Evolutionary conservation across 2,888 invertebrate species (phyloP).

Genomic region (Meteorus colon): DNA sequence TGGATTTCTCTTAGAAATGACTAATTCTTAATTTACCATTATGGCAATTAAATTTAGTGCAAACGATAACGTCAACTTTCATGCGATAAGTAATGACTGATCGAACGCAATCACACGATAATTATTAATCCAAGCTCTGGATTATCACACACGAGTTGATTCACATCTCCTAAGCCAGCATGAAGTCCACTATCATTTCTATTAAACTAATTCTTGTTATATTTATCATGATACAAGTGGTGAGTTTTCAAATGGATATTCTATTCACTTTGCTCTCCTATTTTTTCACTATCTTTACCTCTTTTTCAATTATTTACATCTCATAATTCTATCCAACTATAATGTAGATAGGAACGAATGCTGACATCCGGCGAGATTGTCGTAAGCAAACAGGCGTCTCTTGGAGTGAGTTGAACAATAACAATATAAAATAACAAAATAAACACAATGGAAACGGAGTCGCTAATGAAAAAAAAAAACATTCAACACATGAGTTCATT

Average conservation of each 20-base stretch:
- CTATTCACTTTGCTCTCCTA: not conserved
- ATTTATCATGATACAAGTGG: not conserved
- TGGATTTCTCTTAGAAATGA: not conserved
- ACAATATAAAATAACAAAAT: conserved; percentile 9
- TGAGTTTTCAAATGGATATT: not conserved
- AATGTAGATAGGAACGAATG: conserved; percentile 50
- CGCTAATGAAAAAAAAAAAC: conserved; percentile 15
- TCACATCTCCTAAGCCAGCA: not conserved
- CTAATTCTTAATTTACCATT: not conserved
- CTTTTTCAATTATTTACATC: not conserved
- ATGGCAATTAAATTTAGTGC: not conserved
- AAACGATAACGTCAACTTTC: not conserved
- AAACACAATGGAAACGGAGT: not conserved
- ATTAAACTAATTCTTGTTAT: conserved; percentile 15
- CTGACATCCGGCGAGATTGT: conserved; percentile 63
- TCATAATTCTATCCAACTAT: not conserved
- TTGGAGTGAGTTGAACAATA: conserved; percentile 58
- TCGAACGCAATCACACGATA: conserved; percentile 20
- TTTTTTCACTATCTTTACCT: not conserved
- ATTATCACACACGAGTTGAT: conserved; percentile 34
- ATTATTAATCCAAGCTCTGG: conserved; percentile 26
- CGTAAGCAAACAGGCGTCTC: conserved; percentile 61
- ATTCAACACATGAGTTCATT: not conserved
- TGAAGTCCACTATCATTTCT: not conserved
- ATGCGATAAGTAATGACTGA: not conserved